Conservation (phyloP, 2,113 vertebrate species). For the Indicator maculatus region DNA sequence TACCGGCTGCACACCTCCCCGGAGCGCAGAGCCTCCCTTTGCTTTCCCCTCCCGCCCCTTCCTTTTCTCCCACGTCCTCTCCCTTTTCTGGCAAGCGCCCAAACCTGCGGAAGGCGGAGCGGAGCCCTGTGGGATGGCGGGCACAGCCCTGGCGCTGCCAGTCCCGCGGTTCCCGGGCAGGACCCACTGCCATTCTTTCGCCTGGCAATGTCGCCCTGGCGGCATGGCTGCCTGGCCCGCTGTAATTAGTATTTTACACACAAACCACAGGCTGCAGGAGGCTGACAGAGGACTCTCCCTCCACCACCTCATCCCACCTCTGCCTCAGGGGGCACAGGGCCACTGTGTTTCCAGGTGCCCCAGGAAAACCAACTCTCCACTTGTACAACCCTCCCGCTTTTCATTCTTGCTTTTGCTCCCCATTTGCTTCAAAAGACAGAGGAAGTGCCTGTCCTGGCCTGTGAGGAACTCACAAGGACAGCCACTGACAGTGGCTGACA, state of each 20-base stretch:
- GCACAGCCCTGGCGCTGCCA: background rate
- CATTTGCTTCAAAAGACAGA: background rate
- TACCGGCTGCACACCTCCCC: background rate
- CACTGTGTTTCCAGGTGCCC: background rate
- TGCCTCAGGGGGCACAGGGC: background rate
- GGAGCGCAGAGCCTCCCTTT: background rate
- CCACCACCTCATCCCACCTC: background rate
- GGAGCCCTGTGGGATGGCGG: background rate
- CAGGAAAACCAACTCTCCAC: background rate
- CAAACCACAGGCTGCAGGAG: background rate
- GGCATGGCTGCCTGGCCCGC: background rate
- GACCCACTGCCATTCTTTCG: background rate
- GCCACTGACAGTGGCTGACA: background rate
- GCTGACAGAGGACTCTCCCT: background rate
- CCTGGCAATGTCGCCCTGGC: background rate
- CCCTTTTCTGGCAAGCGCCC: background rate
- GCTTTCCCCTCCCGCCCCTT: background rate
- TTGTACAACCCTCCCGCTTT: background rate
- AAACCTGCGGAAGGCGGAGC: background rate
- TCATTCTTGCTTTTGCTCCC: background rate
- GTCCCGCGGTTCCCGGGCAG: background rate
- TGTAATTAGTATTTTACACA: background rate
- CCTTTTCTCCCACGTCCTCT: background rate
- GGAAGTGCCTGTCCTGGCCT: background rate
- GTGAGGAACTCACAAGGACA: background rate